Evolutionary conservation across 2,888 invertebrate species (phyloP), one percentile per base, ranked within the genome.

Genomic region (Patella depressa): DNA sequence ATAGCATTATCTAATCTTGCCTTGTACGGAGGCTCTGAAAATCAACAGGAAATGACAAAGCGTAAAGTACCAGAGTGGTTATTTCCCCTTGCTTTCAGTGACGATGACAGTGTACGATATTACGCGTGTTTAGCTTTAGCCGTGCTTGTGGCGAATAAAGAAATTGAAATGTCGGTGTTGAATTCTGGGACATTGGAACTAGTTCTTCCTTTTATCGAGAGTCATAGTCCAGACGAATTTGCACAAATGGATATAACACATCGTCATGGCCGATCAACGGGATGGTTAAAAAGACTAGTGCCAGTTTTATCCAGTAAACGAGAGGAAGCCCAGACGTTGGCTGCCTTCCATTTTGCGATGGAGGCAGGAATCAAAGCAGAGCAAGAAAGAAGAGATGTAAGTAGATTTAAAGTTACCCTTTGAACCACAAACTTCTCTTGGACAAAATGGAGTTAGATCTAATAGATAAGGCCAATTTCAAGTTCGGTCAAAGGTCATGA

Each of bases 301-400:
- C 98, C 99, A 0, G 97, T 99, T 24, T 93, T 99, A 77, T 96
- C 96, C 90, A 98, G 98, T 72, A 96, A 98, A 90, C 93, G 98
- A 81, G 97, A 98, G 90, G 99, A 99, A 92, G 99, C 99, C 0
- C 94, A 98, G 88, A 98, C 97, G 90, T 93, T 99, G 86, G 99
- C 98, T 2, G 98, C 99, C 57, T 99, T 99, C 91, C 99, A 99
- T 91, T 93, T 98, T 91, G 98, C 98, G 90, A 98, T 99, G 98
- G 99, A 99, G 92, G 99, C 99, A 7, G 97, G 97, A 54, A 98
- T 99, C 76, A 99, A 99, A 91, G 96, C 97, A 87, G 90, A 91
- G 72, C 91, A 91, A 82, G 92, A 87, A 82, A 91, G 89, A 86
- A 90, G 85, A 75, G 89, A 88, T 86, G 90, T 90, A 83, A 80